phyloP scores from a whole-genome alignment of 2,888 invertebrate genomes.

The Calliphora vomitoria region DNA sequence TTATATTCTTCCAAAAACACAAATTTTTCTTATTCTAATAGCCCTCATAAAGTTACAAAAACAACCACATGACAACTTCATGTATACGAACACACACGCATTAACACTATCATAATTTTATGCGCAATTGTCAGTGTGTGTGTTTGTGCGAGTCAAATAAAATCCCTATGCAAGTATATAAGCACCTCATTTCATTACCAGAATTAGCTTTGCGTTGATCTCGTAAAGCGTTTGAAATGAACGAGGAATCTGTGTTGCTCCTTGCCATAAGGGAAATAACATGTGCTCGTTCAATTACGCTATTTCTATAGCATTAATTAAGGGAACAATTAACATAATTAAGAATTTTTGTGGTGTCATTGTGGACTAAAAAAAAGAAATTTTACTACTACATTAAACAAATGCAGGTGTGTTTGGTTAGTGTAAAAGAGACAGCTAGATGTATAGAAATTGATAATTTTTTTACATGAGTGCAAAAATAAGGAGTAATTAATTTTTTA shows the following conservation, averaged over 20 bases:
- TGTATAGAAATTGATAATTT: neutral
- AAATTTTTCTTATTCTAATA: no score
- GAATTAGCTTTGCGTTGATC: conserved; percentile 79
- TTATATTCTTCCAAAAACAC: neutral
- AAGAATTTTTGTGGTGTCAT: conserved; percentile 51
- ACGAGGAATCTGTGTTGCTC: conserved; percentile 64
- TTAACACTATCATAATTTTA: conserved; percentile 7
- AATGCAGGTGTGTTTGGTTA: conserved; percentile 57
- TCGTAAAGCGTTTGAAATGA: conserved; percentile 72
- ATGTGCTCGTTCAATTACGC: conserved; percentile 69
- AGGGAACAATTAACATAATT: conserved; percentile 32
- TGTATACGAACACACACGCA: conserved; percentile 15
- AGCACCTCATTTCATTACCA: conserved; percentile 77
- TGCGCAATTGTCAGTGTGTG: conserved; percentile 33
- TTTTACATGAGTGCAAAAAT: conserved; percentile 65
- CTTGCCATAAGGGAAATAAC: conserved; percentile 56
- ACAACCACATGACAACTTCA: conserved; percentile 3
- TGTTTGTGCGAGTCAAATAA: conserved; percentile 75
- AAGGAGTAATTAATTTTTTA: conserved; percentile 43
- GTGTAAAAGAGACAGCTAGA: conserved; percentile 69
- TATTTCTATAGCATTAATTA: conserved; percentile 29
- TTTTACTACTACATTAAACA: conserved; percentile 65
- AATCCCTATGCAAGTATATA: conserved; percentile 80
- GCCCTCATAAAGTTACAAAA: neutral
- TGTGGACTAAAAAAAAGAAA: conserved; percentile 34